phyloP scores from a whole-genome alignment of 2,113 vertebrate species.

The Lophius piscatorius region DNA sequence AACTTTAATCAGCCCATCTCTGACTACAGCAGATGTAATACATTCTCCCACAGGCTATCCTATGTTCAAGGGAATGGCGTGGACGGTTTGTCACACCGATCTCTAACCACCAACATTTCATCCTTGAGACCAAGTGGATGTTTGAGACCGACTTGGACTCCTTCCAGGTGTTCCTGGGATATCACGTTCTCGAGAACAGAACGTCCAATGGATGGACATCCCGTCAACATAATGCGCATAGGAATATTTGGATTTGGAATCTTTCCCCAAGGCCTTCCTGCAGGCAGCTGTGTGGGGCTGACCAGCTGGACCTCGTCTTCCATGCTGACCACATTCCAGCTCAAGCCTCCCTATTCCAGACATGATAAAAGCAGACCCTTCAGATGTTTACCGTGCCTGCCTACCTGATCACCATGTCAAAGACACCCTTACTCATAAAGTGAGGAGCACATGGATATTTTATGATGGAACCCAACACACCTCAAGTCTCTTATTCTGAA shows the following conservation, averaged over 20 bases:
- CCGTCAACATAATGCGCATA: slow-evolving; percentile 19
- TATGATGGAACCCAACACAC: background rate
- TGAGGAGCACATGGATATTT: background rate
- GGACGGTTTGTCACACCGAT: no score
- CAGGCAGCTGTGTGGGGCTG: slow-evolving; percentile 58
- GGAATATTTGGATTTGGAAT: slow-evolving; percentile 34
- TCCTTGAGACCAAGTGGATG: no score
- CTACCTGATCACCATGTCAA: background rate
- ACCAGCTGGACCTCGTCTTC: slow-evolving; percentile 63
- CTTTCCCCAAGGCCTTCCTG: slow-evolving; percentile 32
- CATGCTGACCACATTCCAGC: slow-evolving; percentile 44
- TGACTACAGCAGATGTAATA: no score
- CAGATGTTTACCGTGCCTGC: slow-evolving; percentile 21
- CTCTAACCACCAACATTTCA: no score
- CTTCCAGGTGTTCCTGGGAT: no score
- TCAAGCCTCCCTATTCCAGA: slow-evolving; percentile 22
- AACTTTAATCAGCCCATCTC: no score
- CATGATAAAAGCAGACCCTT: slow-evolving; percentile 32
- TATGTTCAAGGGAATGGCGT: no score
- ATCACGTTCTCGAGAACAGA: no score
- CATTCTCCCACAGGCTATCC: no score
- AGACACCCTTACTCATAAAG: slow-evolving; percentile 4
- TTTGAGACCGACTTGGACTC: no score
- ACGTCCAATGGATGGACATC: slow-evolving; percentile 6
- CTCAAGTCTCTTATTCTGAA: slow-evolving; percentile 34